Evolutionary conservation across 2,888 invertebrate species (phyloP), one percentile per base, ranked within the genome.

Genomic region (Hermaeophaga mercurialis): DNA sequence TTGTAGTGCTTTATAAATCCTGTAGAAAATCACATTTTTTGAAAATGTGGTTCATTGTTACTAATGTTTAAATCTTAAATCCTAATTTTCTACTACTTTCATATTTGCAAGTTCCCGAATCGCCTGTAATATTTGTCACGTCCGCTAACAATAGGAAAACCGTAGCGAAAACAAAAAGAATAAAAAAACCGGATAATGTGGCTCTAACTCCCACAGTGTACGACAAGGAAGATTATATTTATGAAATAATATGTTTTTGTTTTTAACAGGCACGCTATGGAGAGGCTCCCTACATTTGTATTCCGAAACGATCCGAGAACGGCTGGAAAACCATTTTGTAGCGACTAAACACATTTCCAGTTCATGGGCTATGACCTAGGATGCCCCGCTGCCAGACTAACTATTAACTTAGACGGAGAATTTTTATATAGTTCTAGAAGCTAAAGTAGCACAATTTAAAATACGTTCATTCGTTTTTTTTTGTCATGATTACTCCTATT

Each of bases 161-260:
- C 49, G 39, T 50, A 45, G 44, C 54, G 41, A 48, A 38, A 52
- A 58, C 56, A 48, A 33, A 54, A 58, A 59, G 49, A 7, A 33
- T 8, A 5, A 38, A 39, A 38, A 48, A 38, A 48, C 9, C 18
- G 26, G 38, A 53, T 63, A 61, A 63, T 59, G 62, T 61, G 33
- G 52, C 53, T 57, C 46, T 26, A 63, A 58, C 50, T 56, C 52
- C 52, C 39, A 48, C 55, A 50, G 54, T 55, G 59, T 53, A 44
- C 53, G 44, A 52, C 54, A 58, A 50, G 54, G 12, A 58, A 54
- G 62, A 64, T 63, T 64, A 62, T 63, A 62, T 64, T 66, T 65
- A 62, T 64, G 64, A 55, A 65, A 63, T 62, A 64, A 64, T 64
- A 62, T 62, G 66, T 57, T 52, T 66, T 66, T 61, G 63, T 65